Conservation (phyloP, 2,797 vertebrate genomes). For the Malacoctenus gilli region DNA sequence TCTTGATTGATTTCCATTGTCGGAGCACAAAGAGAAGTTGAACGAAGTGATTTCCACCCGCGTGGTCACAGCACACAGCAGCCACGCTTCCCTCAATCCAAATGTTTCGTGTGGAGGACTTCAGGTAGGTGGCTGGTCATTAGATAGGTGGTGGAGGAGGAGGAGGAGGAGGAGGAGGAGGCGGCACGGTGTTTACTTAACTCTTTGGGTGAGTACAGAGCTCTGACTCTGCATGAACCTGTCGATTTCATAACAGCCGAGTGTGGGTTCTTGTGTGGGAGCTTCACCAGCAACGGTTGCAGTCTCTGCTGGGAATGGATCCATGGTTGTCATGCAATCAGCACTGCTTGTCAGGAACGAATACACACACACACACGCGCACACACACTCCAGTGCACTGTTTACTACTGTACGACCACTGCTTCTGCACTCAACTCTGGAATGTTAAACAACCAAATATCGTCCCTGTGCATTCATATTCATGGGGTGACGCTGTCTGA, state of each 20-base stretch:
- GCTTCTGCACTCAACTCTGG: slow-evolving; percentile 33
- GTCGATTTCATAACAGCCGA: slow-evolving; percentile 66
- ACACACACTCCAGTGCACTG: slow-evolving; percentile 9
- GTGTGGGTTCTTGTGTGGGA: slow-evolving; percentile 78
- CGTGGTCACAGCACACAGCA: no score
- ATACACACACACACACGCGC: slow-evolving; percentile 4
- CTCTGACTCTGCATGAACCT: slow-evolving; percentile 59
- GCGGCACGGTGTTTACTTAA: slow-evolving; percentile 41
- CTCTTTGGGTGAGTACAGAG: slow-evolving; percentile 29
- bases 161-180: slow-evolving; percentile 22
- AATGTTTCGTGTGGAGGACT: slow-evolving; percentile 24
- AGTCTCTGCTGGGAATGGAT: slow-evolving; percentile 59
- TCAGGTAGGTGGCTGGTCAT: no score
- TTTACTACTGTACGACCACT: slow-evolving; percentile 39
- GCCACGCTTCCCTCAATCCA: background rate
- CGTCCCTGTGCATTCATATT: slow-evolving; percentile 33
- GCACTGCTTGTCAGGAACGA: slow-evolving; percentile 30
- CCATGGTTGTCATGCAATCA: slow-evolving; percentile 68
- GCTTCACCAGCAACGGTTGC: slow-evolving; percentile 69
- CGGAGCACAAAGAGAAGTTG: background rate
- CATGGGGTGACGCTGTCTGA: slow-evolving; percentile 24
- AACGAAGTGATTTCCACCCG: background rate
- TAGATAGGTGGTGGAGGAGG: slow-evolving; percentile 17
- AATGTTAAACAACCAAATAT: slow-evolving; percentile 36
- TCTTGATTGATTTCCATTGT: no score